Evolutionary conservation across 2,113 vertebrate species (phyloP).

Genomic region (Mesocricetus auratus): DNA sequence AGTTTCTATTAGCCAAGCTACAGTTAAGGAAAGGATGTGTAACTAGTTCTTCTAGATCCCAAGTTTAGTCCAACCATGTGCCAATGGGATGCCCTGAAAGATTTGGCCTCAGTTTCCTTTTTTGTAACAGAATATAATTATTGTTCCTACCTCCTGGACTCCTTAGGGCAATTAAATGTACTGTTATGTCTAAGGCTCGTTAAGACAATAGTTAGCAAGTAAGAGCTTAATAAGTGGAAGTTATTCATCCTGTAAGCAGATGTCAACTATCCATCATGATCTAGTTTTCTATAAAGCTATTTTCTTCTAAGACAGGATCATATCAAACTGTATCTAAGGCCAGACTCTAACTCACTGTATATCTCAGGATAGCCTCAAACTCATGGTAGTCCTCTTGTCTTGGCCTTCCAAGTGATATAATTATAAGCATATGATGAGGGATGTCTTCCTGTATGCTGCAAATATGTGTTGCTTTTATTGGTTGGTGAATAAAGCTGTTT

Average conservation of each 20-base stretch:
- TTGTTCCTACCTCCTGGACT: not conserved
- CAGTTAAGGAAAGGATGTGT: not conserved
- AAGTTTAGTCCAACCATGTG: constrained; percentile 14
- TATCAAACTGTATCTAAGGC: not conserved
- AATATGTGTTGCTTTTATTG: too few species aligned
- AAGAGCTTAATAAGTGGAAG: not conserved
- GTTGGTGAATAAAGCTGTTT: too few species aligned
- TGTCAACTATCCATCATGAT: not conserved
- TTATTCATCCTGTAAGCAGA: constrained; percentile 13
- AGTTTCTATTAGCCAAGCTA: not conserved
- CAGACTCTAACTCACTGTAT: not conserved
- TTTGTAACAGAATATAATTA: not conserved
- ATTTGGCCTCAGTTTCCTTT: constrained; percentile 5
- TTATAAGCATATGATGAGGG: not conserved
- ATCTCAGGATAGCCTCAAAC: not conserved
- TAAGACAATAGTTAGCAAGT: not conserved
- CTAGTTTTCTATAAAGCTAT: not conserved
- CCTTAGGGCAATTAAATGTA: not conserved
- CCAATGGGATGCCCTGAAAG: not conserved
- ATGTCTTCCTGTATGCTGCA: too few species aligned
- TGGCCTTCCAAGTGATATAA: not conserved
- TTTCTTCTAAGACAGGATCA: not conserved
- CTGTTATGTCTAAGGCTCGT: not conserved
- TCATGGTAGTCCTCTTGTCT: not conserved
- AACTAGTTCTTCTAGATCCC: not conserved